These are phyloP conservation scores for Scylla paramamosain DNA, from an alignment of 1,140 invertebrate species.

Conservation along the genomic window DNA sequence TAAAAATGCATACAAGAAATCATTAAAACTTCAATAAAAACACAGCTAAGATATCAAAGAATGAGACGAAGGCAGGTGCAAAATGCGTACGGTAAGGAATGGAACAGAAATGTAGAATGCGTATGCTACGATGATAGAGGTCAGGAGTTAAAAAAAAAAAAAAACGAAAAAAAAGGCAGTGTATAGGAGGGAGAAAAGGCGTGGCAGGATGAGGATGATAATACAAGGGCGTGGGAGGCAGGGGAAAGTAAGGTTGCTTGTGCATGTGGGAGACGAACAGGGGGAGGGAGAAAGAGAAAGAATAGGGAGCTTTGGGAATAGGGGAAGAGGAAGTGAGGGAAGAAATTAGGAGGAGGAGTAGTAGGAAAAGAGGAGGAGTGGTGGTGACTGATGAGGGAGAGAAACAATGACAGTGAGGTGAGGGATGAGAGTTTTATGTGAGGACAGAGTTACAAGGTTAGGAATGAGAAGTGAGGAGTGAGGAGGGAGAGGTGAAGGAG, in stretches of 20 bases:
- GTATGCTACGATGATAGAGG: too few species aligned
- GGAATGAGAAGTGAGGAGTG: not conserved
- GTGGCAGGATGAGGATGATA: not conserved
- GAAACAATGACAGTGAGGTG: not conserved
- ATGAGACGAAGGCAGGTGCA: too few species aligned
- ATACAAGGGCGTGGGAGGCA: not conserved
- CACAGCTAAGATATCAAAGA: too few species aligned
- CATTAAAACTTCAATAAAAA: too few species aligned
- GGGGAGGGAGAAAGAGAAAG: not conserved
- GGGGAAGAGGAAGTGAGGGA: not conserved
- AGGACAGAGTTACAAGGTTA: not conserved
- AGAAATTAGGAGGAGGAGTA: not conserved
- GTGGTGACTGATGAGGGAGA: not conserved
- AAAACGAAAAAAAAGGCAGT: not conserved
- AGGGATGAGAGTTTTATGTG: not conserved
- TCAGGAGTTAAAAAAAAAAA: too few species aligned
- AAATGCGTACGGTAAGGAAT: too few species aligned
- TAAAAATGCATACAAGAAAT: too few species aligned
- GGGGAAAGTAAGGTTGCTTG: not conserved
- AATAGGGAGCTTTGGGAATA: not conserved
- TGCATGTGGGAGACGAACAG: not conserved
- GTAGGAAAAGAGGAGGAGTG: not conserved
- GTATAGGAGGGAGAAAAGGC: not conserved
- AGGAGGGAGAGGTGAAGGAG: not conserved
- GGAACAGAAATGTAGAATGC: too few species aligned